Base-by-base conservation (phyloP, 2,888 invertebrate genomes). In the Clostera curtula region DNA sequence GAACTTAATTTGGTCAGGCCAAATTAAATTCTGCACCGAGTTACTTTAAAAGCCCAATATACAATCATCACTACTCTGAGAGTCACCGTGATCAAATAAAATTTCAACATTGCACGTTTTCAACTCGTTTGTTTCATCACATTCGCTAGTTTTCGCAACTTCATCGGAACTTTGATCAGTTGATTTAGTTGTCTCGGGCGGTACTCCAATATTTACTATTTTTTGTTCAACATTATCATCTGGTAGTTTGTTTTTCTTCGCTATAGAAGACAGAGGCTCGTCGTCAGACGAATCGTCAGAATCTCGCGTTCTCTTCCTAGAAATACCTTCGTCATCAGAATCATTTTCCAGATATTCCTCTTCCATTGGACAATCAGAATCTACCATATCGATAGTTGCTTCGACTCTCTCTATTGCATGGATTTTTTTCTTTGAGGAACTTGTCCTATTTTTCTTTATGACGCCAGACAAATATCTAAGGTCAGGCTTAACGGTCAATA, bases 181-280 rank as follows among this genome's bases (percentile, higher is more conserved):
- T 23, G 31, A 27, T 5, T 31, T 24, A 12, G 25, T 21, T 28
- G 30, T 30, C 10, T 19, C 25, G 8, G 25, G 25, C 10, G 19
- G n/a, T n/a, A n/a, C n/a, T n/a, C n/a, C n/a, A n/a, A n/a, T n/a
- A n/a, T n/a, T n/a, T n/a, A n/a, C n/a, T n/a, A n/a, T n/a, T n/a
- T n/a, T 19, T 12, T 30, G 22, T 5, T 23, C 25, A 15, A 27
- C 25, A 22, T 27, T 30, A 12, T 14, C 5, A 7, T n/a, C n/a
- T n/a, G n/a, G n/a, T n/a, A n/a, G n/a, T n/a, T n/a, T 50, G 30
- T 43, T 60, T 19, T 65, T 61, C 40, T 58, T 69, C 3, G 51
- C 62, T 42, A 58, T 63, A 19, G 58, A 57, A 2, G 74, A 60
- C 12, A 80, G 35, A 0, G 80, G 77, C 37, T 82, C 82, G 12